Evolutionary conservation across 35 echinoderm and acorn worm genomes (phyloP).

Genomic region (Lytechinus variegatus): DNA sequence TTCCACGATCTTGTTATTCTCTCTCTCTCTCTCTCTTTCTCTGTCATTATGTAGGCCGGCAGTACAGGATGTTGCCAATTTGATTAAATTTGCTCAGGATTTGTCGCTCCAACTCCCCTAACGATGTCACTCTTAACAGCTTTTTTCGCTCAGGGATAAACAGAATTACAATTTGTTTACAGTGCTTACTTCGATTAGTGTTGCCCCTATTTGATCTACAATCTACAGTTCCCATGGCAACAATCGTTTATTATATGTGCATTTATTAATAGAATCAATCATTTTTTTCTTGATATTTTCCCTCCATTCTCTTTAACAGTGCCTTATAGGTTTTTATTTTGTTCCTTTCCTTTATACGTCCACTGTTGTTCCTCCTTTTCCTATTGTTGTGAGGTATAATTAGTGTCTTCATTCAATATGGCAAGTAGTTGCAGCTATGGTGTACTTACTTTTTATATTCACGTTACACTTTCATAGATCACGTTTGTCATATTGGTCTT

Average conservation of each 20-base stretch:
- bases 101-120: background rate
- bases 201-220: background rate
- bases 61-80: constrained; percentile 34
- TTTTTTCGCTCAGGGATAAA: constrained; percentile 15
- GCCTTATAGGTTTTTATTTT: constrained; percentile 37
- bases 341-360: background rate
- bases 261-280: background rate
- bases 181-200: background rate
- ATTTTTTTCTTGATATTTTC: constrained; percentile 18
- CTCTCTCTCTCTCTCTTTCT: background rate
- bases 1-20: background rate
- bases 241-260: constrained; percentile 16
- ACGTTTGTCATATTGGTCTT: background rate
- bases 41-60: background rate
- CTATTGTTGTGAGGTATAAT: background rate
- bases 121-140: constrained; percentile 11
- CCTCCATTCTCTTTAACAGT: constrained; percentile 25
- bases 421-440: constrained; percentile 32
- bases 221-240: background rate
- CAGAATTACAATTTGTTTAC: constrained; percentile 1
- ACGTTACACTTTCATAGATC: constrained; percentile 31
- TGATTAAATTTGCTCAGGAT: constrained; percentile 24
- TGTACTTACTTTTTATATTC: constrained; percentile 50
- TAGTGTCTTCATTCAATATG: constrained; percentile 3
- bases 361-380: background rate